Conservation (phyloP, 1,140 invertebrate species). For the Leptinotarsa lineolata region DNA sequence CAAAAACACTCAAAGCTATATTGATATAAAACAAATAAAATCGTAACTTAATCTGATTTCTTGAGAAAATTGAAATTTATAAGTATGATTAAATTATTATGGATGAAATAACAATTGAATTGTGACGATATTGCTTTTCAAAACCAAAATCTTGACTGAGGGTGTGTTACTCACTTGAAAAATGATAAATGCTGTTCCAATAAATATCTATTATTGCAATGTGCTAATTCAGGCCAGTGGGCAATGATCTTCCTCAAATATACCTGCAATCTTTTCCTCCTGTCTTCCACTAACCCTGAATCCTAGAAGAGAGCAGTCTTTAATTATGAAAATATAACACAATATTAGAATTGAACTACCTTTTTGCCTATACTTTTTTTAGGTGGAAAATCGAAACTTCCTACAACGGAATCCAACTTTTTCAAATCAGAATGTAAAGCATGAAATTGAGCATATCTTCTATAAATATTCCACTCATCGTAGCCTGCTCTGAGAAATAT, state of each 20-base stretch:
- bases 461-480: slow-evolving; percentile 93
- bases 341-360: slow-evolving; percentile 58
- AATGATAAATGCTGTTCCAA: slow-evolving; percentile 77
- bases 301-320: slow-evolving; percentile 61
- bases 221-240: slow-evolving; percentile 70
- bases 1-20: not conserved
- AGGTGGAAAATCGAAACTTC: slow-evolving; percentile 88
- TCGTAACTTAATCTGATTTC: not conserved
- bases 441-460: slow-evolving; percentile 89
- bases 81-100: not conserved
- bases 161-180: slow-evolving; percentile 68
- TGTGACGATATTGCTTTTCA: not conserved
- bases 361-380: slow-evolving; percentile 91
- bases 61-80: not conserved
- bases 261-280: slow-evolving; percentile 74
- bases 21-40: not conserved
- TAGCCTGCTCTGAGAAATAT: slow-evolving; percentile 84
- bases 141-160: not conserved
- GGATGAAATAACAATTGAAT: not conserved
- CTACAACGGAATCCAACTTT: slow-evolving; percentile 77
- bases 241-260: slow-evolving; percentile 80
- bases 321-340: too few species aligned
- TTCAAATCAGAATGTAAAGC: slow-evolving; percentile 79
- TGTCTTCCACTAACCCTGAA: slow-evolving; percentile 77
- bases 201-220: slow-evolving; percentile 69